Evolutionary conservation across 2,797 vertebrate genomes (phyloP), one percentile per base, ranked within the genome.

Genomic region (Centropyge bicolor): DNA sequence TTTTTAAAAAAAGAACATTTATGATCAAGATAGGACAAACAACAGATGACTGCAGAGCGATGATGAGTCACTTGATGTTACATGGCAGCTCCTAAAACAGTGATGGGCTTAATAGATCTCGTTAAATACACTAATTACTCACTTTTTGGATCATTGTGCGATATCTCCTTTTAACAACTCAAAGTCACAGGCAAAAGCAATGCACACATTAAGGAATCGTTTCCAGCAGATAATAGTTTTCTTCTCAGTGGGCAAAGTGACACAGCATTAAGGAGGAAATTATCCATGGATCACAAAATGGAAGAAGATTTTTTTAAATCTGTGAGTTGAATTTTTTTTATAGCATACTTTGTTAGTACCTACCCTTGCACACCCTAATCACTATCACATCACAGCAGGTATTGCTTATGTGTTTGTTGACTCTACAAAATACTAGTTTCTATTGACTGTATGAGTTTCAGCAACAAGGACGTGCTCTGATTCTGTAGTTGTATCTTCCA

Each of bases 11-110:
- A 61, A 27, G n/a, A 46, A 43, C 20, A 69, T 82, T 83, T 81
- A 65, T 72, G 35, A 88, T 83, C 24, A 64, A 77, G 78, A 76
- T 4, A 76, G 81, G 81, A 88, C 74, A 86, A 87, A 87, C 61
- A 84, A 83, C 79, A 85, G 86, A 76, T 80, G 78, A 86, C 67
- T 62, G 76, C 56, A 63, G 80, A 81, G 67, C 9, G 16, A 4
- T 6, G 22, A 61, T 89, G 88, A 88, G 79, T 84, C 87, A 90
- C 35, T 64, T 46, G 57, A 76, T 70, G 62, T 51, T 56, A 68
- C 68, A 70, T 43, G 41, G 63, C 61, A 63, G 70, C 45, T 66
- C 54, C 36, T 70, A 61, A 82, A 80, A 78, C 70, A 59, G 70
- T 36, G 52, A 82, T 57, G 56, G 62, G 51, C 67, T 22, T 77